A percentile compares a stretch with the other conserved stretches of the same genome.
These are phyloP conservation scores for Hydriomena furcata DNA, from an alignment of 2,888 invertebrate species.

Conservation along the genomic window DNA sequence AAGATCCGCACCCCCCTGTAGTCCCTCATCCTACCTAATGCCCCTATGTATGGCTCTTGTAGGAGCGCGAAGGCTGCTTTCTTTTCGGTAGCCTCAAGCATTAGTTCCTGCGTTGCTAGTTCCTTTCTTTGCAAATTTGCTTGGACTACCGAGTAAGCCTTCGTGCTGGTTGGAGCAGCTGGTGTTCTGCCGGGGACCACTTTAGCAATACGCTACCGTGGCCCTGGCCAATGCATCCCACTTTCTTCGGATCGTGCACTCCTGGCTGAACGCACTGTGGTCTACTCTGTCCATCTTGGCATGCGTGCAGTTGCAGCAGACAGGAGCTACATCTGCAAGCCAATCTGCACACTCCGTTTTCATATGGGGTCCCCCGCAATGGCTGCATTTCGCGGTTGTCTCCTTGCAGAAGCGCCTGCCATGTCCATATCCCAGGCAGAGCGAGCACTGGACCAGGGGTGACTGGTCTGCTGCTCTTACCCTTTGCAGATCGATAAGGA, in stretches of 20 bases:
- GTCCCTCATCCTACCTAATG: not conserved
- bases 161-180: too few species aligned
- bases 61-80: not conserved
- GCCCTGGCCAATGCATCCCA: too few species aligned
- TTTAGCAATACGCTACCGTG: too few species aligned
- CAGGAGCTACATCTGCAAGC: too few species aligned
- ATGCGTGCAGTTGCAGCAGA: too few species aligned
- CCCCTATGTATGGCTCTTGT: too few species aligned
- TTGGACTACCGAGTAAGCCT: not conserved
- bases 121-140: not conserved
- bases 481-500: slow-evolving; percentile 31
- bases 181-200: not conserved
- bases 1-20: not conserved
- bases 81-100: not conserved
- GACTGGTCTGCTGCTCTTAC: too few species aligned
- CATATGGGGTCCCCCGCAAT: slow-evolving; percentile 6
- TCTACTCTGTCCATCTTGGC: too few species aligned
- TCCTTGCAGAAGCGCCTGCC: not conserved
- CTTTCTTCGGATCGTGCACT: slow-evolving; percentile 14
- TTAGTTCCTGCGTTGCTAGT: not conserved
- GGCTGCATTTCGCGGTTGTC: not conserved
- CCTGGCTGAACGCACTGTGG: slow-evolving; percentile 12
- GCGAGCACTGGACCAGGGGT: slow-evolving; percentile 24
- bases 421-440: too few species aligned
- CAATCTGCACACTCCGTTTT: too few species aligned